phyloP scores from a whole-genome alignment of 2,888 invertebrate species.

The Ommatoiulus sabulosus region DNA sequence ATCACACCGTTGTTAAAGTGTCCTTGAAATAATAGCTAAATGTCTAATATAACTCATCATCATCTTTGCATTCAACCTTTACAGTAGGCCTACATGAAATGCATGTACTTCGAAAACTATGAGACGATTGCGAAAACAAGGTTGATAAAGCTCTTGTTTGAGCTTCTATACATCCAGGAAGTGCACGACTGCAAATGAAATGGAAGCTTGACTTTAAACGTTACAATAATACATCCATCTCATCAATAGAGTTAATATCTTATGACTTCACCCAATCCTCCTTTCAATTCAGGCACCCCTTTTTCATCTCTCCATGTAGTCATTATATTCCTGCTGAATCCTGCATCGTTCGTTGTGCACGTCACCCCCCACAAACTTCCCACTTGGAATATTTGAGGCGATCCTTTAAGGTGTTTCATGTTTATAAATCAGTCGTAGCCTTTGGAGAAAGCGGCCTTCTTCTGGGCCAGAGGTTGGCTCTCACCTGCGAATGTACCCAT shows the following conservation, averaged over 20 bases:
- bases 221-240: constrained; percentile 9
- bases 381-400: constrained; percentile 37
- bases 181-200: background rate
- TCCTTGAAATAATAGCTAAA: background rate
- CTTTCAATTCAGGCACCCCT: background rate
- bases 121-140: constrained; percentile 15
- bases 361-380: constrained; percentile 42
- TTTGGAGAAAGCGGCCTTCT: constrained; percentile 18
- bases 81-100: background rate
- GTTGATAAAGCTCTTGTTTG: background rate
- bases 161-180: background rate
- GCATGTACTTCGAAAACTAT: background rate
- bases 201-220: background rate
- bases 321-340: background rate
- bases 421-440: constrained; percentile 38
- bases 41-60: background rate
- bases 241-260: constrained; percentile 43
- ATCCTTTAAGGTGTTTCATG: constrained; percentile 19
- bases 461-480: constrained; percentile 47
- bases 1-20: background rate
- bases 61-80: background rate
- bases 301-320: constrained; percentile 18
- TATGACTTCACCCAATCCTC: constrained; percentile 6
- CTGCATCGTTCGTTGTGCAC: constrained; percentile 2
- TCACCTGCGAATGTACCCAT: constrained; percentile 55